Evolutionary conservation across 2,888 invertebrate genomes (phyloP).

Genomic region (Epistrophella euchroma): DNA sequence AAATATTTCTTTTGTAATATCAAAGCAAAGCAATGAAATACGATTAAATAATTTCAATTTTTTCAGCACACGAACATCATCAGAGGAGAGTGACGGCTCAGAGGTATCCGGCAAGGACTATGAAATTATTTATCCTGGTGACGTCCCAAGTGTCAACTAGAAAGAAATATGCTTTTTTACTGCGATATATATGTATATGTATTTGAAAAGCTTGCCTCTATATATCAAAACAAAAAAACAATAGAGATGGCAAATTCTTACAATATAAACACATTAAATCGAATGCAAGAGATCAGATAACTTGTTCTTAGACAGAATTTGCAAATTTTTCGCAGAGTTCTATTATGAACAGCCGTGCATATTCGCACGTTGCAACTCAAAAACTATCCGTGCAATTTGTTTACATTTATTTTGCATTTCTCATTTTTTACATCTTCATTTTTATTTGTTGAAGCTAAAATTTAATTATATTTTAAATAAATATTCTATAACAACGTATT

Average conservation of each 20-base stretch:
- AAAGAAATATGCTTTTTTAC: constrained; percentile 43
- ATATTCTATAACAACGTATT: constrained; percentile 4
- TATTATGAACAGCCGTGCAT: background rate
- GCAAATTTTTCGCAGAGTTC: background rate
- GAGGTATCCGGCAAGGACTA: constrained; percentile 94
- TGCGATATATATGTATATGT: constrained; percentile 48
- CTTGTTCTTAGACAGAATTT: constrained; percentile 10
- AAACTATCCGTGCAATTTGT: constrained; percentile 20
- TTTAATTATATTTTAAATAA: constrained; percentile 29
- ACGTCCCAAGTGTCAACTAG: constrained; percentile 85
- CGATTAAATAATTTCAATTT: background rate
- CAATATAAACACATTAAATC: constrained; percentile 3
- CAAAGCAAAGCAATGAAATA: too few relatives aligned
- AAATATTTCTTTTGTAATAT: too few relatives aligned
- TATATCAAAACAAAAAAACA: background rate
- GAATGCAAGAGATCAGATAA: constrained; percentile 1
- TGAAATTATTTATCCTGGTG: constrained; percentile 92
- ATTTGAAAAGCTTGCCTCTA: constrained; percentile 46
- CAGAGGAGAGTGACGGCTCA: constrained; percentile 89
- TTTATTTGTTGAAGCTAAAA: constrained; percentile 22
- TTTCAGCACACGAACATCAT: constrained; percentile 83
- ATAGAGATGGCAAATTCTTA: constrained; percentile 11
- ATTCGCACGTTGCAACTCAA: background rate
- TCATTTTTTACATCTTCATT: constrained; percentile 21
- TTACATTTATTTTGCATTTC: constrained; percentile 22